Evolutionary conservation across 2,888 invertebrate genomes (phyloP), one percentile per base, ranked within the genome.

Genomic region (Phrixothrix hirtus): DNA sequence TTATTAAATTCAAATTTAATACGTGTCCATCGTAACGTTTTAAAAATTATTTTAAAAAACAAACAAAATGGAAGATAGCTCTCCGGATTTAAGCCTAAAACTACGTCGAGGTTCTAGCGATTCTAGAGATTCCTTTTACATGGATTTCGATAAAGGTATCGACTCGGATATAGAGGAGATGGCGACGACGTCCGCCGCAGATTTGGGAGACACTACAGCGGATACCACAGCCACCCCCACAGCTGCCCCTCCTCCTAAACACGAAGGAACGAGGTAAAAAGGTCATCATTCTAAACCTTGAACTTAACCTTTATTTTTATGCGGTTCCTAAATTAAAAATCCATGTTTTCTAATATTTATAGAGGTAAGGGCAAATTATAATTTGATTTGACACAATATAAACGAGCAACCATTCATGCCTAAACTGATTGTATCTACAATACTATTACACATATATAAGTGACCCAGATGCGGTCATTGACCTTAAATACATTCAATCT

Each of bases 81-180:
- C 91, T 52, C 90, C 91, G 57, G 91, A 92, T 77, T 78, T 92
- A 77, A 91, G 91, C 78, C 81, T 92, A 60, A 89, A 91, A 78
- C 77, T 92, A 72, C 83, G 92, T 64, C 84, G 91, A 51, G 90
- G 91, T 41, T 91, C 90, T 26, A 90, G 89, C 72, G 92, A 91
- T 76, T 92, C 92, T 25, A 81, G 91, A 59, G 92, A 92, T 75
- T 91, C 90, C 45, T 92, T 91, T 75, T 92, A 92, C 70, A 90
- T 92, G 91, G 91, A 92, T 77, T 90, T 92, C 73, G 92, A 90
- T 67, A 89, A 89, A 79, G 92, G 92, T 54, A 92, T 92, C 72
- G 92, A 92, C 76, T 91, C 91, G 12, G 92, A 92, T 72, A 92
- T 91, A 67, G 91, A 91, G 74, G 91, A 91, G 76, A 89, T 90